A percentile compares a stretch with the other conserved stretches of the same genome.
Evolutionary conservation across 2,888 invertebrate genomes (phyloP).

Genomic region (Salpingus planirostris): DNA sequence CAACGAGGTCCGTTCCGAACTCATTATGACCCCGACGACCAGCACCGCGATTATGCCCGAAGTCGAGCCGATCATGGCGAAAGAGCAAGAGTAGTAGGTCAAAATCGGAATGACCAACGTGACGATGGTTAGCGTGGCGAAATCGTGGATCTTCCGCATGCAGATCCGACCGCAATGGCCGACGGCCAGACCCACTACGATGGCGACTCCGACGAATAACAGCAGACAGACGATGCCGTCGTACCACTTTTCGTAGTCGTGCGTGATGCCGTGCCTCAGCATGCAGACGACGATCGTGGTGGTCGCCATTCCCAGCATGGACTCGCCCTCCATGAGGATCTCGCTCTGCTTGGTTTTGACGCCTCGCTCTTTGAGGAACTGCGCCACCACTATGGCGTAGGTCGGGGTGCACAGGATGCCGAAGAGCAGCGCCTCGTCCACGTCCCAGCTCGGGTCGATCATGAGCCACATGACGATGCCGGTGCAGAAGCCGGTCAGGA

Average conservation of each 20-base stretch:
- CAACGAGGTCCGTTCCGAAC: constrained; percentile 1
- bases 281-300: not conserved
- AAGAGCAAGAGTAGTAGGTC: constrained; percentile 1
- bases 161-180: too few species aligned
- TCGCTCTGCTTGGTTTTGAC: constrained; percentile 1
- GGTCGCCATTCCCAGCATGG: not conserved
- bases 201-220: not conserved
- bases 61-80: not conserved
- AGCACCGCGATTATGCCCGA: not conserved
- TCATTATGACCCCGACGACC: constrained; percentile 1
- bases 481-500: not conserved
- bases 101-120: constrained; percentile 1
- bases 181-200: too few species aligned
- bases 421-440: constrained; percentile 1
- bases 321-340: constrained; percentile 6
- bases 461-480: constrained; percentile 3
- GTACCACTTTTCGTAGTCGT: constrained; percentile 2
- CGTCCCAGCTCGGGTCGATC: constrained; percentile 1
- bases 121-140: not conserved
- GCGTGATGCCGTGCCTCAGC: not conserved
- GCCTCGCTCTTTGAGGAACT: not conserved
- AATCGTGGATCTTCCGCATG: too few species aligned
- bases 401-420: not conserved
- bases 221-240: not conserved
- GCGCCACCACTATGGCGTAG: constrained; percentile 1